Conservation (phyloP, 2,113 vertebrate species). For the Prionailurus bengalensis region DNA sequence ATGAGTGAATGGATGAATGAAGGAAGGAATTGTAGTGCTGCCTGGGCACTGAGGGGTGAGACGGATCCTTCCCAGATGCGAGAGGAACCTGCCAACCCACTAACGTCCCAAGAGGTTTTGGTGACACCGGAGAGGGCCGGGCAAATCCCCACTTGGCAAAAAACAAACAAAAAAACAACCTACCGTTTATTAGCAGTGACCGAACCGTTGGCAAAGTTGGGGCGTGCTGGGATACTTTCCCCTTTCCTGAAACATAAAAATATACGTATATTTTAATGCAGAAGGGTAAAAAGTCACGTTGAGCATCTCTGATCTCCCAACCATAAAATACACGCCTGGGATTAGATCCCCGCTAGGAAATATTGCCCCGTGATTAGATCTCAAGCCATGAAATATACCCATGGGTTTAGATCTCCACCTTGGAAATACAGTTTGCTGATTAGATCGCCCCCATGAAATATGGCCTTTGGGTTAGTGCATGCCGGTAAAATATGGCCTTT, state of each 20-base stretch:
- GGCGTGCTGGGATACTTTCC: background rate
- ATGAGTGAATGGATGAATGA: background rate
- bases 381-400: slow-evolving; percentile 67
- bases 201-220: background rate
- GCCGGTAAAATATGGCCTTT: slow-evolving; percentile 69
- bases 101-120: background rate
- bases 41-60: background rate
- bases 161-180: no score
- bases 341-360: slow-evolving; percentile 71
- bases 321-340: slow-evolving; percentile 5
- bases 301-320: background rate
- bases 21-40: background rate
- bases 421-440: slow-evolving; percentile 73
- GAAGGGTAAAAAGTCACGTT: background rate
- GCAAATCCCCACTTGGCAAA: background rate
- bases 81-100: background rate
- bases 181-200: background rate
- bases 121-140: background rate
- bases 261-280: background rate
- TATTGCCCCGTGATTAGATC: slow-evolving; percentile 69
- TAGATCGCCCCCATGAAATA: slow-evolving; percentile 76
- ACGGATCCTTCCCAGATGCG: background rate
- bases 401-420: slow-evolving; percentile 71
- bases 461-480: slow-evolving; percentile 34
- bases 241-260: background rate